Evolutionary conservation across 2,113 vertebrate species (phyloP).

Genomic region (Macroglossus sobrinus): DNA sequence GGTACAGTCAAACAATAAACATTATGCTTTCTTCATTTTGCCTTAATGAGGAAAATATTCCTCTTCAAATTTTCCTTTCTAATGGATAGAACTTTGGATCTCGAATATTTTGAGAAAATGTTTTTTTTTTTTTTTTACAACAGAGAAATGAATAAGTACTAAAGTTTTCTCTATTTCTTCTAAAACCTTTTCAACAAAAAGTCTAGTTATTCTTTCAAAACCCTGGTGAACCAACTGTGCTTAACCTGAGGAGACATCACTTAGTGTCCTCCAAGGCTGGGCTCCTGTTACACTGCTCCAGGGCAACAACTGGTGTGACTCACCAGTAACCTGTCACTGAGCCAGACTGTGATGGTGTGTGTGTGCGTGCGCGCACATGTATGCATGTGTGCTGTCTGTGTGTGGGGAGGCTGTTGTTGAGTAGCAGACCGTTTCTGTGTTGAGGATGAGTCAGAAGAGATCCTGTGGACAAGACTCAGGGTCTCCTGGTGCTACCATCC

Average conservation of each 20-base stretch:
- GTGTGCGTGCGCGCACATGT: no score
- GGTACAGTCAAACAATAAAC: neutral
- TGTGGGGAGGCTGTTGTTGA: neutral
- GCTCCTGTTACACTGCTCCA: neutral
- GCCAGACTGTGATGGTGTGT: accelerated
- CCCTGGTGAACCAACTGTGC: neutral
- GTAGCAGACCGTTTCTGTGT: accelerated
- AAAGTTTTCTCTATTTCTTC: neutral
- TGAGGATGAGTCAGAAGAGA: neutral
- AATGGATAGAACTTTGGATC: neutral
- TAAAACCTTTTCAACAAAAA: neutral
- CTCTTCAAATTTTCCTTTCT: neutral
- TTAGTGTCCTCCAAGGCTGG: neutral
- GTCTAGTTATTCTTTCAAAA: neutral
- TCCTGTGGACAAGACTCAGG: neutral
- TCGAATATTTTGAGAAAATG: neutral
- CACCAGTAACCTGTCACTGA: neutral
- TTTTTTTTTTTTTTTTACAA: neutral
- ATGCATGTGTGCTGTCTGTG: neutral
- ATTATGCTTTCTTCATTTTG: neutral
- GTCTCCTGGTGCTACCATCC: neutral
- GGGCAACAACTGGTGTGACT: accelerated
- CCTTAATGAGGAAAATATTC: neutral
- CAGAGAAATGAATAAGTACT: neutral
- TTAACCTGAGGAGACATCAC: neutral